Base-by-base conservation (phyloP, 2,113 vertebrate genomes). In the Pseudopodoces humilis region DNA sequence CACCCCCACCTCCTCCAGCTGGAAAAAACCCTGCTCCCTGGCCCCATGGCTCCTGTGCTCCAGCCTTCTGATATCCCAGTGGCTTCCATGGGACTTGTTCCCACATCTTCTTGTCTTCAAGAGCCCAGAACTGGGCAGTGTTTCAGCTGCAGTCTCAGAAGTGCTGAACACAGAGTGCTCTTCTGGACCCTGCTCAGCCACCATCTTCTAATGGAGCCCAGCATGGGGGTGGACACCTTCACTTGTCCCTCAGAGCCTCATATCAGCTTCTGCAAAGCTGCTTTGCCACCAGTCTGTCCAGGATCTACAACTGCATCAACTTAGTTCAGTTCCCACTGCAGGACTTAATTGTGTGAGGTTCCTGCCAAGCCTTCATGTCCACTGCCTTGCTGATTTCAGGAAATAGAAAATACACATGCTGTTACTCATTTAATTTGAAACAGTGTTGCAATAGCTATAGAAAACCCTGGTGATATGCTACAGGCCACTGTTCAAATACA, bases 381-480 rank as follows among this genome's bases (percentile, higher is more conserved):
- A 30, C 37, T 39, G 44, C 39, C 27, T 72, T 35, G 25, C 1
- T 31, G 33, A 43, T 23, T n/a, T 37, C 21, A 46, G 25, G 49
- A 80, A 81, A 59, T 1, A 64, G 31, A 76, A 88, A 44, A 83
- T 20, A 84, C 69, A 52, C 4, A 52, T 30, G 20, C 15, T 62
- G 12, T 77, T 84, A 86, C 1, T 85, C 11, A 33, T 35, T 44
- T 43, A 56, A 30, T 59, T 23, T 43, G 11, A 55, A 86, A 69
- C 3, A 27, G 6, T 33, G 86, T 53, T 80, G 22, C 30, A 64
- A 35, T 9, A 49, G 28, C n/a, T 20, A 10, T 0, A 55, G 22
- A 65, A 49, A 33, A 15, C 1, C 1, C 4, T 20, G 2, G 4
- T 77, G 39, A 2, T 74, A 6, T 0, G 0, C 19, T 55, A 64